A percentile compares a stretch with the other conserved stretches of the same genome.
phyloP scores from a whole-genome alignment of 1,140 invertebrate species.

The Drepana arcuata region DNA sequence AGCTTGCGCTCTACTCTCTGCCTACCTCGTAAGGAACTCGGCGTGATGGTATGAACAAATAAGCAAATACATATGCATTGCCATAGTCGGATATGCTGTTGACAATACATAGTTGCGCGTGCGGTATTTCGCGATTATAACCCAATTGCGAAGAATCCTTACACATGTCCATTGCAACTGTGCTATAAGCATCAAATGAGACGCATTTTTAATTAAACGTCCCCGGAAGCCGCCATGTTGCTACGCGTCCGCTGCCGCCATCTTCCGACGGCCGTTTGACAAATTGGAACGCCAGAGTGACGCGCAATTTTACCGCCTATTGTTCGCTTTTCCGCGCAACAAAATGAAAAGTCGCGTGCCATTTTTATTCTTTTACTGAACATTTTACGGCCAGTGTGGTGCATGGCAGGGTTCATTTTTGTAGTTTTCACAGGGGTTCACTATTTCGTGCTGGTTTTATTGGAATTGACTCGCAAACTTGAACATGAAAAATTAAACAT shows the following conservation, averaged over 20 bases:
- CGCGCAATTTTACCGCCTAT: constrained; percentile 70
- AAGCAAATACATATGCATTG: no score
- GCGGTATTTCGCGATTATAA: no score
- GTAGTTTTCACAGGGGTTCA: constrained; percentile 36
- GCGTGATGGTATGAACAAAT: no score
- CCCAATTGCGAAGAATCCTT: no score
- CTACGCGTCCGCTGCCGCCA: constrained; percentile 54
- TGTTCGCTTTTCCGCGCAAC: constrained; percentile 64
- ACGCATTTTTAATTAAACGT: constrained; percentile 69
- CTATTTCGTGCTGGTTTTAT: constrained; percentile 51
- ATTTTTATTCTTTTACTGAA: constrained; percentile 52
- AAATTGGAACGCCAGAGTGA: constrained; percentile 69
- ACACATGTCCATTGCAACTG: constrained; percentile 34
- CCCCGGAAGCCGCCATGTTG: constrained; percentile 60
- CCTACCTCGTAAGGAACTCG: no score
- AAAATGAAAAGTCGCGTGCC: constrained; percentile 67
- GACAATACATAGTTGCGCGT: no score
- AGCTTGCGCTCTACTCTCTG: no score
- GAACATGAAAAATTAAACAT: no score
- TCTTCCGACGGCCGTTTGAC: constrained; percentile 67
- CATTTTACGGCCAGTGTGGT: constrained; percentile 40
- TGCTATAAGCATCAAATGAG: constrained; percentile 48
- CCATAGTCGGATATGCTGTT: no score
- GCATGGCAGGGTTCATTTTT: constrained; percentile 42
- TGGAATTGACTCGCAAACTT: no score